These are phyloP conservation scores for Lithodes maja DNA, from an alignment of 2,888 invertebrate genomes.

Conservation along the genomic window DNA sequence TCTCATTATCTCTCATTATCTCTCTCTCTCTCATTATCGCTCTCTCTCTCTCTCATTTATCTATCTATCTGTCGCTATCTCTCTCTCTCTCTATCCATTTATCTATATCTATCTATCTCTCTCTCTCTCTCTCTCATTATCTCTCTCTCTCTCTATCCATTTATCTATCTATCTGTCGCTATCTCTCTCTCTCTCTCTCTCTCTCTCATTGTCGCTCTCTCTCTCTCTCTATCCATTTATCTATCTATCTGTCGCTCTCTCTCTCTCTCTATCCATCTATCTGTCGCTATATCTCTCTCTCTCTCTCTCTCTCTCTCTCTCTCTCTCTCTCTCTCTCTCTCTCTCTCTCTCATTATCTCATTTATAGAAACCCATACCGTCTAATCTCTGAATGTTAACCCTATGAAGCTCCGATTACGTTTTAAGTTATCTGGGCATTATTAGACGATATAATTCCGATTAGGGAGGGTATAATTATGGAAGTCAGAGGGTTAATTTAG, in stretches of 20 bases:
- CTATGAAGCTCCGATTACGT: no score
- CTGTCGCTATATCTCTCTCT: no score
- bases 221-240: not conserved
- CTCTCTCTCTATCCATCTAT: not conserved
- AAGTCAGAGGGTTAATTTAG: no score
- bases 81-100: not conserved
- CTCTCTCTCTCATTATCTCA: not conserved
- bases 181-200: conserved; percentile 5
- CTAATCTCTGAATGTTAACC: no score
- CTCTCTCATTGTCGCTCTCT: not conserved
- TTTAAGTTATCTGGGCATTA: no score
- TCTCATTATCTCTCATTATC: conserved; percentile 8
- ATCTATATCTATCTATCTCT: not conserved
- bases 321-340: not conserved
- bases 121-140: not conserved
- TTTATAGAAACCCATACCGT: no score
- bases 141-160: conserved; percentile 14
- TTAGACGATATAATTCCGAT: no score
- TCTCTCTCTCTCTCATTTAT: not conserved
- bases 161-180: not conserved
- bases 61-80: not conserved
- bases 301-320: not conserved
- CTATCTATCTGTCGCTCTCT: no score
- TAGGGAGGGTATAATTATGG: no score
- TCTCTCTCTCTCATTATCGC: not conserved